phyloP scores from a whole-genome alignment of 2,797 vertebrate genomes.

The Anolis apletophallus region DNA sequence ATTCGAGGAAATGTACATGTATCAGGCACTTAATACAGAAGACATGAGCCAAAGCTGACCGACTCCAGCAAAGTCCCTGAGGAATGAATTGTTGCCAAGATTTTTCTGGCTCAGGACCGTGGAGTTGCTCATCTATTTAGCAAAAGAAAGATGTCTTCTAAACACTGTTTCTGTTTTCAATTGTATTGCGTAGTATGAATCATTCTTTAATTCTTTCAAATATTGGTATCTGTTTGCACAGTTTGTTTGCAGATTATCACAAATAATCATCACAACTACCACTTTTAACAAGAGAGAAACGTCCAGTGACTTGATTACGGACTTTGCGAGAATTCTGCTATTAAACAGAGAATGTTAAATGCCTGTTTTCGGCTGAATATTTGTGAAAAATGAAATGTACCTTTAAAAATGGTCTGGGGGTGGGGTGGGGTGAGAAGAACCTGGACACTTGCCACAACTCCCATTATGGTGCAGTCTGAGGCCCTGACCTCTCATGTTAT shows the following conservation, averaged over 20 bases:
- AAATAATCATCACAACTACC: conserved; percentile 59
- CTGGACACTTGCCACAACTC: conserved; percentile 88
- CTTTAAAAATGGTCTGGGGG: neutral
- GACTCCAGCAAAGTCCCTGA: conserved; percentile 51
- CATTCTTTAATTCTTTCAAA: conserved; percentile 58
- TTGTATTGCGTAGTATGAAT: conserved; percentile 65
- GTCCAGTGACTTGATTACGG: conserved; percentile 68
- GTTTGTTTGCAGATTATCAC: conserved; percentile 69
- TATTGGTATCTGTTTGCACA: conserved; percentile 56
- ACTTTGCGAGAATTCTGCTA: conserved; percentile 62
- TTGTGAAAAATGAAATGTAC: conserved; percentile 82
- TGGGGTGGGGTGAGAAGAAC: conserved; percentile 51
- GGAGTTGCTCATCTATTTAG: conserved; percentile 33
- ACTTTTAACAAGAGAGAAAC: conserved; percentile 41
- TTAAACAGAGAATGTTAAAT: conserved; percentile 78
- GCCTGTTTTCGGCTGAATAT: conserved; percentile 74
- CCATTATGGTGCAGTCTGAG: conserved; percentile 86
- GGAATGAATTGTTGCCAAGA: conserved; percentile 57
- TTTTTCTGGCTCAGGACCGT: conserved; percentile 58
- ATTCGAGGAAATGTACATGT: conserved; percentile 52
- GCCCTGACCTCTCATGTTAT: conserved; percentile 80
- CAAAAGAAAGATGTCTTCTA: conserved; percentile 60
- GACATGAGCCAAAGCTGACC: conserved; percentile 54
- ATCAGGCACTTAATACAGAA: conserved; percentile 23
- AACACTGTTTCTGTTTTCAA: conserved; percentile 48